A percentile compares a stretch with the other conserved stretches of the same genome.
phyloP scores from a whole-genome alignment of 2,888 invertebrate species.

The Pteria penguin region DNA sequence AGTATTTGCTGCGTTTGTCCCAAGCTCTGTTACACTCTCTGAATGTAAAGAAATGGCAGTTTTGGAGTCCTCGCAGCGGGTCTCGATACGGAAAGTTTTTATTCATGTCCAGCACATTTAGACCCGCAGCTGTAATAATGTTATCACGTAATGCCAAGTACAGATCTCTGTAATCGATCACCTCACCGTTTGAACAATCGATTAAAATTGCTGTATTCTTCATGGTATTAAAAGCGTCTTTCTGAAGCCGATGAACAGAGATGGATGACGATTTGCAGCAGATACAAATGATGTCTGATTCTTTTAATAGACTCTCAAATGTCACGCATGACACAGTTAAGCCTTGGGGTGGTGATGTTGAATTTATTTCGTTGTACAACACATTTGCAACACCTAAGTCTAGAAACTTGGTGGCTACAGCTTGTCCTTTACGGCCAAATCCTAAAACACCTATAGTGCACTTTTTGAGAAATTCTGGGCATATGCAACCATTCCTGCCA shows the following conservation, averaged over 20 bases:
- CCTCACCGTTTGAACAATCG: slow-evolving; percentile 87
- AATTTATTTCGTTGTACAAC: slow-evolving; percentile 87
- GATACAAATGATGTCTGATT: slow-evolving; percentile 92
- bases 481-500: too few species aligned
- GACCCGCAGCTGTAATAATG: slow-evolving; percentile 89
- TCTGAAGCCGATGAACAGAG: slow-evolving; percentile 86
- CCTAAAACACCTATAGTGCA: slow-evolving; percentile 84
- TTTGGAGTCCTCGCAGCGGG: slow-evolving; percentile 87
- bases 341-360: slow-evolving; percentile 80
- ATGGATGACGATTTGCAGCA: slow-evolving; percentile 85
- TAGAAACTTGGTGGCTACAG: slow-evolving; percentile 87
- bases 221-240: slow-evolving; percentile 89
- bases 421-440: slow-evolving; percentile 81
- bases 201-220: slow-evolving; percentile 91
- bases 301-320: slow-evolving; percentile 86
- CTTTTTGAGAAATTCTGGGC: slow-evolving; percentile 80
- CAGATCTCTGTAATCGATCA: slow-evolving; percentile 87
- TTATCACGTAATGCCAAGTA: slow-evolving; percentile 87
- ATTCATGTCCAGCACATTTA: slow-evolving; percentile 90
- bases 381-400: slow-evolving; percentile 87
- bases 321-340: slow-evolving; percentile 85
- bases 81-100: slow-evolving; percentile 92
- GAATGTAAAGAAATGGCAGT: slow-evolving; percentile 89
- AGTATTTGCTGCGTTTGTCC: slow-evolving; percentile 52
- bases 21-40: slow-evolving; percentile 53